These are phyloP conservation scores for Chaetura pelagica DNA, from an alignment of 2,113 vertebrate species.

Conservation along the genomic window DNA sequence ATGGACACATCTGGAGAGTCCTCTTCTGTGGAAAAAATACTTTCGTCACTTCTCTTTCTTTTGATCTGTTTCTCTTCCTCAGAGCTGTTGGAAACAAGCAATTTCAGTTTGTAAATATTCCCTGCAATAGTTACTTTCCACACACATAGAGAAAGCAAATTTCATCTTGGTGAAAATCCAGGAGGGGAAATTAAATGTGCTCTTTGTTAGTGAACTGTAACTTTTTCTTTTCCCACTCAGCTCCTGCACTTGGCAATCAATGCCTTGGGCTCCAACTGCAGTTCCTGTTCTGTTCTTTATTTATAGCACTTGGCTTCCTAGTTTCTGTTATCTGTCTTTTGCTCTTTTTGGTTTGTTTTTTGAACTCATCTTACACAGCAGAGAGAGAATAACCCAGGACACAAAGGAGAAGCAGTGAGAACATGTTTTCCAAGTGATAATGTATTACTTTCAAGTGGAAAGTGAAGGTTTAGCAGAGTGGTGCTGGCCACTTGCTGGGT, in stretches of 20 bases:
- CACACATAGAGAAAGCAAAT: neutral
- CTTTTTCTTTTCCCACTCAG: neutral
- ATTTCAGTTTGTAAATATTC: neutral
- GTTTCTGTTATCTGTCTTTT: neutral
- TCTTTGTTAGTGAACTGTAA: neutral
- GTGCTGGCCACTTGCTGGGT: neutral
- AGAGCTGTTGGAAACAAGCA: neutral
- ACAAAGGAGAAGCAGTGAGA: neutral
- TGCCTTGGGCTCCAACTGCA: neutral
- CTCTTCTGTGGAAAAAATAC: neutral
- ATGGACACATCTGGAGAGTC: neutral
- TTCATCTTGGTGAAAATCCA: conserved; percentile 6
- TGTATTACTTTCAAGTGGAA: neutral
- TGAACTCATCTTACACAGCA: neutral
- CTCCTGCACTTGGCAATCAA: neutral
- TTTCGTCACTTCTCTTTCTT: neutral
- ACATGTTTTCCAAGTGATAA: neutral
- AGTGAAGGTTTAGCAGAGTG: neutral
- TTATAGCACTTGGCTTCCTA: neutral
- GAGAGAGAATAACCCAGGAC: neutral
- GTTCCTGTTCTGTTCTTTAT: neutral
- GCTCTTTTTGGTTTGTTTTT: neutral
- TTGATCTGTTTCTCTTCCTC: neutral
- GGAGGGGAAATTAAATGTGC: neutral
- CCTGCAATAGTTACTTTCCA: neutral